Evolutionary conservation across 1,140 invertebrate species (phyloP), one percentile per base, ranked within the genome.

Genomic region (Arctopsyche grandis): DNA sequence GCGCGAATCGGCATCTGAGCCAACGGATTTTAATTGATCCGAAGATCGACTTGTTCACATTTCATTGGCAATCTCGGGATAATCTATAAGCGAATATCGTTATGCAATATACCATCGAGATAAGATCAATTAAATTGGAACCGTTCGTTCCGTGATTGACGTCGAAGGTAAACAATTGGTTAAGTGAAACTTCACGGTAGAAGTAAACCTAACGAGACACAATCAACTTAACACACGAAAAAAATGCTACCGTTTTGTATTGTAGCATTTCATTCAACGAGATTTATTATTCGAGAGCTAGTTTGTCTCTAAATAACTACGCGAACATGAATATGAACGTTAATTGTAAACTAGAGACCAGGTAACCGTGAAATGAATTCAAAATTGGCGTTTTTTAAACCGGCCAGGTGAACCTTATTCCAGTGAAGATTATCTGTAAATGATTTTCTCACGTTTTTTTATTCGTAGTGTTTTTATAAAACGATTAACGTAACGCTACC

Each of bases 391-490:
- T 24, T 66, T 66, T 24, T 24, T 26, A 52, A 52, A 52, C 16
- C 12, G n/a, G 29, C 29, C 7, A 38, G 7, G 29, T 7, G 29
- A 38, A 38, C 29, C 29, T 52, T 52, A 12, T 52, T 52, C 10
- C 48, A 14, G 48, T 66, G 26, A 12, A 12, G 24, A 66, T 66
- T 22, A 12, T 3, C 24, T 66, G n/a, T 66, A 12, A 26, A 9
- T 26, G 63, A 66, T 66, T 26, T 66, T 66, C 63, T 66, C 63
- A 66, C 63, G 63, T 26, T 66, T 66, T 66, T 60, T 21, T 52
- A 46, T 14, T 52, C 12, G 48, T 14, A 5, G 24, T 26, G 10
- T 26, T 3, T 66, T 66, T 66, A 26, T 19, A 66, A 66, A 66
- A 26, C 24, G 5, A 22, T 66, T 66, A 22, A 66, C 14, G 21